These are phyloP conservation scores for Neosalanx taihuensis DNA, from an alignment of 2,797 vertebrate species.

Conservation along the genomic window DNA sequence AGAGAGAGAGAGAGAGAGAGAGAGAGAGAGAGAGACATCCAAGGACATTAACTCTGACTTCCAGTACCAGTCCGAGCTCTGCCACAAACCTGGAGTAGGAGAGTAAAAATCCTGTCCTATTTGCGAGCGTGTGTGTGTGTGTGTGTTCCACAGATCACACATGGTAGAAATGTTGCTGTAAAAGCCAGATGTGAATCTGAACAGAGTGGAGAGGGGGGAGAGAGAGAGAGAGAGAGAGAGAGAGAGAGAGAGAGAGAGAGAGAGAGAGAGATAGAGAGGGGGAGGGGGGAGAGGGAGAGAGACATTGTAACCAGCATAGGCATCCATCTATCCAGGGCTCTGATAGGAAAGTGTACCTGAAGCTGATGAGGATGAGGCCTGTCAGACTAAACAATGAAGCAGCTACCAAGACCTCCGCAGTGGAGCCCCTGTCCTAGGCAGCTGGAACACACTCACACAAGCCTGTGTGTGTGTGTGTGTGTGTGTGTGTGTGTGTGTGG, in stretches of 20 bases:
- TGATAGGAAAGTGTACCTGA: not conserved
- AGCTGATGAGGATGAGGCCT: not conserved
- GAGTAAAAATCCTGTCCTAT: not conserved
- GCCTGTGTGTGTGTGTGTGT: slow-evolving; percentile 2
- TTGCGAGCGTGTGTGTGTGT: slow-evolving; percentile 14
- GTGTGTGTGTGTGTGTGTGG: slow-evolving; percentile 1
- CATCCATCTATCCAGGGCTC: not conserved
- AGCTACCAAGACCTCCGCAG: not conserved
- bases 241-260: too few species aligned
- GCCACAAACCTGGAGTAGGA: not conserved
- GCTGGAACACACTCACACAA: slow-evolving; percentile 3
- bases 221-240: not conserved
- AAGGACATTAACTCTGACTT: slow-evolving; percentile 2
- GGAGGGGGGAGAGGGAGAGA: too few species aligned
- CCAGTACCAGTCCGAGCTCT: not conserved
- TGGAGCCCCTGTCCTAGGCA: not conserved
- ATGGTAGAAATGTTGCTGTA: slow-evolving; percentile 33
- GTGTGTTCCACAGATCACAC: slow-evolving; percentile 34
- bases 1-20: not conserved
- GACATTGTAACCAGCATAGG: too few species aligned
- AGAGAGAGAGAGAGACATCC: not conserved
- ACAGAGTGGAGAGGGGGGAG: not conserved
- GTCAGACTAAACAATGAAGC: not conserved
- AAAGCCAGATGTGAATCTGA: slow-evolving; percentile 43
- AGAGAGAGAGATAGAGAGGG: too few species aligned